phyloP scores from a whole-genome alignment of 2,888 invertebrate genomes.

The Zeuzera pyrina region DNA sequence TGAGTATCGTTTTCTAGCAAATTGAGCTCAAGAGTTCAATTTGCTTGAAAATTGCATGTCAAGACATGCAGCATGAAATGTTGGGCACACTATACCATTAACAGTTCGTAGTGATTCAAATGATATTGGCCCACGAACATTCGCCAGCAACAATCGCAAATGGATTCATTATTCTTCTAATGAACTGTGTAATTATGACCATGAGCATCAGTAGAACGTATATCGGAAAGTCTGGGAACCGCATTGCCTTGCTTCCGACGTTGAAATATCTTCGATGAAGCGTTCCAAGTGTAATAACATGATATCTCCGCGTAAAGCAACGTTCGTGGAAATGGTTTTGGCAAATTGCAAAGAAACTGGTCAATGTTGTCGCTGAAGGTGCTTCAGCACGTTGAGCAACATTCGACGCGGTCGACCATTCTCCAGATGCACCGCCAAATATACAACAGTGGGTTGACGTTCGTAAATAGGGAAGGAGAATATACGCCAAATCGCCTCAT shows the following conservation, averaged over 20 bases:
- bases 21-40: no score
- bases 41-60: no score
- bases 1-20: slow-evolving; percentile 21
- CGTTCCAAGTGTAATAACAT: slow-evolving; percentile 28
- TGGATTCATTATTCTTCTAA: slow-evolving; percentile 17
- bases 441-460: slow-evolving; percentile 18
- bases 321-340: slow-evolving; percentile 12
- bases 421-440: slow-evolving; percentile 12
- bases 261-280: slow-evolving; percentile 10
- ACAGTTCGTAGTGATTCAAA: slow-evolving; percentile 19
- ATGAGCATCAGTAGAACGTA: slow-evolving; percentile 9
- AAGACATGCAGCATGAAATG: slow-evolving; percentile 23
- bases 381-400: slow-evolving; percentile 15
- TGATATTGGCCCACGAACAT: slow-evolving; percentile 18
- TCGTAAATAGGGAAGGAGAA: slow-evolving; percentile 21
- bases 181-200: slow-evolving; percentile 11
- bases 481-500: slow-evolving; percentile 18
- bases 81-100: slow-evolving; percentile 12
- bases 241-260: slow-evolving; percentile 9
- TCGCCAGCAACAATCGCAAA: slow-evolving; percentile 19
- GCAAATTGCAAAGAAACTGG: slow-evolving; percentile 5
- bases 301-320: slow-evolving; percentile 31
- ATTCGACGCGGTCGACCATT: slow-evolving; percentile 11
- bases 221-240: slow-evolving; percentile 11
- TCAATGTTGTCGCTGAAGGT: slow-evolving; percentile 18